Percentiles rank a stretch among this genome's conserved stretches.
phyloP scores from a whole-genome alignment of 2,113 vertebrate species.

The Gymnorhina tibicen region DNA sequence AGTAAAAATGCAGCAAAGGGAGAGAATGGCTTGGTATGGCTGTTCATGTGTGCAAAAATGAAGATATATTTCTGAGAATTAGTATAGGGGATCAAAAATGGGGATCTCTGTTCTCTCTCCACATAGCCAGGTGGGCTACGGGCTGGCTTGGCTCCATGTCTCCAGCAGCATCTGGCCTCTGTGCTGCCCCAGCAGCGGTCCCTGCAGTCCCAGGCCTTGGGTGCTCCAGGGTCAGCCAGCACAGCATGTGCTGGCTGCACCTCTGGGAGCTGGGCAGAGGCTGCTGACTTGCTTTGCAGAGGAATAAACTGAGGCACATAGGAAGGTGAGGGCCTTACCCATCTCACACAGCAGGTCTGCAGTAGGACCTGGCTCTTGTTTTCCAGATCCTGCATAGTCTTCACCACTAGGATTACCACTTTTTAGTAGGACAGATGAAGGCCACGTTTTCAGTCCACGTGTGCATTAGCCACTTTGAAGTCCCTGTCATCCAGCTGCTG shows the following conservation, averaged over 20 bases:
- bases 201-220: rapidly evolving
- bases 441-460: rapidly evolving
- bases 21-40: neutral
- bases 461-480: neutral
- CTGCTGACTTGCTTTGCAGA: neutral
- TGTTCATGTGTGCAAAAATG: neutral
- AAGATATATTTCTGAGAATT: neutral
- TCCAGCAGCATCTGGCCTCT: neutral
- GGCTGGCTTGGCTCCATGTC: rapidly evolving
- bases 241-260: rapidly evolving
- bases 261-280: neutral
- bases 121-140: rapidly evolving
- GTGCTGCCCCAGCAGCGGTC: rapidly evolving
- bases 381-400: neutral
- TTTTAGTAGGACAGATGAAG: neutral
- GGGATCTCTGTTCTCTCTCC: neutral
- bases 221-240: rapidly evolving
- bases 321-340: neutral
- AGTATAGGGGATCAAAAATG: neutral
- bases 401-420: neutral
- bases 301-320: rapidly evolving
- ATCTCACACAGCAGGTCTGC: neutral
- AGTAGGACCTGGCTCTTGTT: neutral
- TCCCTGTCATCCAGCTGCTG: neutral
- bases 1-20: neutral